Base-by-base conservation (phyloP, 1,140 invertebrate species). In the Cheumatopsyche charites region DNA sequence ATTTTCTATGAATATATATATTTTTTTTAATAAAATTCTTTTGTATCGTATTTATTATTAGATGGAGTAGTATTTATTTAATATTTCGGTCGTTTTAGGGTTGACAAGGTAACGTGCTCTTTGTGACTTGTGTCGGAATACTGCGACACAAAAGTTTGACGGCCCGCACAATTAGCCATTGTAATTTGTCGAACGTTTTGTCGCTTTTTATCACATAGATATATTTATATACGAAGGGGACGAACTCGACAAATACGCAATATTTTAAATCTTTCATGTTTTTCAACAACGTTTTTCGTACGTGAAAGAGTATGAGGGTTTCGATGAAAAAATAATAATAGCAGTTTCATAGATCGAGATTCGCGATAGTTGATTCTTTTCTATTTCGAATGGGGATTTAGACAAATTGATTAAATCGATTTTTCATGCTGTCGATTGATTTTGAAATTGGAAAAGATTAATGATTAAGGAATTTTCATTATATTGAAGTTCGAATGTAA, bases 131-230 rank as follows among this genome's bases (percentile, higher is more conserved):
- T 55, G 15, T 66, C 42, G 42, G 23, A 47, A n/a, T 6, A 47
- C 36, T 15, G 58, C 41, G 74, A 67, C 74, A 71, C 66, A 75
- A 74, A 62, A 76, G 41, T 66, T 36, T 76, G 75, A 76, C 75
- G 75, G 72, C 70, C 75, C 61, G 70, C 73, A 76, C 75, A 76
- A 76, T 76, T 76, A 76, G 72, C 68, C 70, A 70, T 76, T 76
- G 75, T 76, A 76, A 76, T 76, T 76, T 76, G 75, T 76, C 72
- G 72, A 67, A 61, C 41, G 69, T 70, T 71, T 76, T 73, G 75
- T 73, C 12, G 52, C 66, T 71, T 68, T 71, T 58, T 70, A n/a
- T n/a, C n/a, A 67, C 63, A 62, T 21, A 61, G n/a, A 17, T 45
- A 70, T 43, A 66, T n/a, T n/a, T n/a, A n/a, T 4, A 36, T 36